Evolutionary conservation across 2,888 invertebrate genomes (phyloP).

Genomic region (Thera britannica): DNA sequence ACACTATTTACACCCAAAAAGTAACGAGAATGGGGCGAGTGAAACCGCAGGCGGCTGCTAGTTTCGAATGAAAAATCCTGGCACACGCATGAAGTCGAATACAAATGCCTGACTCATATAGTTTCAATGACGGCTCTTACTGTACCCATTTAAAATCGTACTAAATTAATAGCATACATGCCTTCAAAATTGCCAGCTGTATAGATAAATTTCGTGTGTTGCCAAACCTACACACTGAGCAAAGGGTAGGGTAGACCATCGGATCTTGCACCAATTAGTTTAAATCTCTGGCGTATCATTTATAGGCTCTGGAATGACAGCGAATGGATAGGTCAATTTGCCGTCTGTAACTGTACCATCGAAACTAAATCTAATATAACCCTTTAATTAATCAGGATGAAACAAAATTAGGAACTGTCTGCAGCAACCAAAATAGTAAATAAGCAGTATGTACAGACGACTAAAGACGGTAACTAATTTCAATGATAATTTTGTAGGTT

Average conservation of each 20-base stretch:
- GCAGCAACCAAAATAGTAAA: constrained; percentile 12
- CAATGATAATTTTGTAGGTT: no score
- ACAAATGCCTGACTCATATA: no score
- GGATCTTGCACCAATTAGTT: constrained; percentile 35
- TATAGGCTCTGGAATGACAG: constrained; percentile 36
- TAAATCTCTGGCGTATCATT: constrained; percentile 39
- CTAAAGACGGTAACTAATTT: background rate
- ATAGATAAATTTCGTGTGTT: constrained; percentile 1
- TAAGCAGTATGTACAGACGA: background rate
- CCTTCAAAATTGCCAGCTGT: background rate
- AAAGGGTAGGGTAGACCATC: constrained; percentile 17
- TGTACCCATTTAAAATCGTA: no score
- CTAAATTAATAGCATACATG: no score
- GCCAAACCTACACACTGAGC: constrained; percentile 10
- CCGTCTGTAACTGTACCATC: constrained; percentile 25
- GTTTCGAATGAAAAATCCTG: no score
- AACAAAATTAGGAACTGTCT: constrained; percentile 36
- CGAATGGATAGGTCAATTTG: constrained; percentile 37
- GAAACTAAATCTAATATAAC: constrained; percentile 39
- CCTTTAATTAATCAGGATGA: constrained; percentile 40
- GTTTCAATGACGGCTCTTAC: no score
- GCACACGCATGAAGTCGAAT: no score
- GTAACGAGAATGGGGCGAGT: no score
- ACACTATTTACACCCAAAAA: no score
- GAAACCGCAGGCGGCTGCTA: no score